A percentile compares a stretch with the other conserved stretches of the same genome.
phyloP scores from a whole-genome alignment of 1,140 invertebrate genomes.

The Campoletis sonorensis region DNA sequence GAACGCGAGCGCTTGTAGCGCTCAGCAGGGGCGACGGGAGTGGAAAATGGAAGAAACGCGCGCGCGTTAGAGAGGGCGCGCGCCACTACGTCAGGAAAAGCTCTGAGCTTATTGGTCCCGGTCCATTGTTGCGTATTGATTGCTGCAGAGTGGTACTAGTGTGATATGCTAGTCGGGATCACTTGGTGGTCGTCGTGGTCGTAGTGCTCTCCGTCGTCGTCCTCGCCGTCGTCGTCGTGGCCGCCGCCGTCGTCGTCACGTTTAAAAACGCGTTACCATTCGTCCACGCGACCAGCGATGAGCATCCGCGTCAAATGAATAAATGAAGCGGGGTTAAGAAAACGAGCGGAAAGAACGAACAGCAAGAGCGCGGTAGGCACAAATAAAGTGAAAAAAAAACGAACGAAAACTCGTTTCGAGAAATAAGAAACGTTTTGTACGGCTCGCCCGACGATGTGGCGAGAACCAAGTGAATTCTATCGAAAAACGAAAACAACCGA shows the following conservation, averaged over 20 bases:
- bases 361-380: not conserved
- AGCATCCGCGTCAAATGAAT: not conserved
- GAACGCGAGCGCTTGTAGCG: constrained; percentile 10
- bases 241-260: constrained; percentile 65
- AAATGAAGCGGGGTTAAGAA: not conserved
- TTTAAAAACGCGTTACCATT: constrained; percentile 44
- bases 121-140: constrained; percentile 77
- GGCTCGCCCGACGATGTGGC: not conserved
- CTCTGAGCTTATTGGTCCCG: constrained; percentile 76
- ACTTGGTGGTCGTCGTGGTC: constrained; percentile 66
- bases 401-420: constrained; percentile 29
- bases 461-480: not conserved
- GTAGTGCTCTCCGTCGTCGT: constrained; percentile 58
- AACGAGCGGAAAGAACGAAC: not conserved
- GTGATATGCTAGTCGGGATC: constrained; percentile 68
- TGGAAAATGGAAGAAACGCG: constrained; percentile 60
- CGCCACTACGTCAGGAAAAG: constrained; percentile 72
- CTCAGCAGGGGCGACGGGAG: constrained; percentile 53
- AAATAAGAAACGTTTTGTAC: constrained; percentile 38
- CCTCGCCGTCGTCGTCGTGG: constrained; percentile 64
- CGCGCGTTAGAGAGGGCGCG: constrained; percentile 69
- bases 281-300: constrained; percentile 54
- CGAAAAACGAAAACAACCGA: not conserved
- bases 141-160: constrained; percentile 69
- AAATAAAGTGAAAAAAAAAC: not conserved